Evolutionary conservation across 1,140 invertebrate genomes (phyloP).

Genomic region (Dryas iulia): DNA sequence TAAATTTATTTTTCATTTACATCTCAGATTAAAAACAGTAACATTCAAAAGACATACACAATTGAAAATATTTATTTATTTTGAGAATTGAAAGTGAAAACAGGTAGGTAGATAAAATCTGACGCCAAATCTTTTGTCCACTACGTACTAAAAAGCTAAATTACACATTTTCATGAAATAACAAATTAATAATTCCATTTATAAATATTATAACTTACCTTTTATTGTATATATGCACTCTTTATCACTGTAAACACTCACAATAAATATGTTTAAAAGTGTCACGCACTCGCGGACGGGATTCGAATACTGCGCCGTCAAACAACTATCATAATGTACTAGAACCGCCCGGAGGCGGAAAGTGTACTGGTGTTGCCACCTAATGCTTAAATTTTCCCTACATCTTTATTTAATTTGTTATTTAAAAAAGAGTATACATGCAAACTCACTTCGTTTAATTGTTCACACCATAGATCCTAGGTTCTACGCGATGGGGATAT

Average conservation of each 20-base stretch:
- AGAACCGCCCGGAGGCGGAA: conserved; percentile 27
- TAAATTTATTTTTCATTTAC: too few species aligned
- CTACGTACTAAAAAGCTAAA: not conserved
- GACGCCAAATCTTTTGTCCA: conserved; percentile 22
- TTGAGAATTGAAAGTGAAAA: not conserved
- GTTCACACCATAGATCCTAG: too few species aligned
- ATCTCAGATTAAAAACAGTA: not conserved
- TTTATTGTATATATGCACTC: conserved; percentile 19
- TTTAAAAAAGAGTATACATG: too few species aligned
- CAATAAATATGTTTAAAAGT: conserved; percentile 32
- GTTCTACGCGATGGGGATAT: too few species aligned
- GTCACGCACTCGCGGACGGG: conserved; percentile 32
- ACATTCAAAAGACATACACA: not conserved
- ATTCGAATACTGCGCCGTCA: conserved; percentile 45
- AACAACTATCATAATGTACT: conserved; percentile 28
- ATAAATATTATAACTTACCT: conserved; percentile 14
- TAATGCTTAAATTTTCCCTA: not conserved
- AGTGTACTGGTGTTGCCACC: conserved; percentile 43
- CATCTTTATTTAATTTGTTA: not conserved
- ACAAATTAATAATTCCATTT: not conserved
- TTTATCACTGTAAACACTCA: conserved; percentile 45
- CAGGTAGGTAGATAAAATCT: not conserved
- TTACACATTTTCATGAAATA: not conserved
- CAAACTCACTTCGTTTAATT: too few species aligned
- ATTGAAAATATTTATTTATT: not conserved